A percentile compares a stretch with the other conserved stretches of the same genome.
Evolutionary conservation across 2,888 invertebrate genomes (phyloP).

Genomic region (Apodemia zela): DNA sequence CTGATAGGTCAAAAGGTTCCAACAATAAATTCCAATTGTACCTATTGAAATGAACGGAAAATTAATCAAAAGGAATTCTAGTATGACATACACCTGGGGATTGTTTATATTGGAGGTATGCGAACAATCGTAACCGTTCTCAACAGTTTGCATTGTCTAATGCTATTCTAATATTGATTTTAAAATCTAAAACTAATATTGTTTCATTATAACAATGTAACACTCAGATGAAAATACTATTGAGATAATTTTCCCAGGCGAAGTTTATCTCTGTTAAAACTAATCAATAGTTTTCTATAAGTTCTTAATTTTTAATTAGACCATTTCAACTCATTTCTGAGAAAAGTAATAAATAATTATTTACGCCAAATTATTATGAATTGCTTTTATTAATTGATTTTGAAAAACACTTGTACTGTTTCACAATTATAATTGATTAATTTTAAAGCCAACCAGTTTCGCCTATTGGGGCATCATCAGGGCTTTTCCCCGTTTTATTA

Average conservation of each 20-base stretch:
- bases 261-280: not conserved
- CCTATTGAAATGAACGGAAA: conserved; percentile 24
- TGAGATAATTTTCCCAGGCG: not conserved
- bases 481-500: no score
- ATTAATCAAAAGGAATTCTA: conserved; percentile 12
- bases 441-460: no score
- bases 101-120: conserved; percentile 3
- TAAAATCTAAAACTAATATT: not conserved
- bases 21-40: conserved; percentile 26
- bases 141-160: conserved; percentile 5
- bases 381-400: no score
- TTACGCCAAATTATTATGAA: no score
- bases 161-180: not conserved
- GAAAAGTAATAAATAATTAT: no score
- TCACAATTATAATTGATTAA: no score
- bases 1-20: conserved; percentile 25
- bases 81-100: conserved; percentile 4
- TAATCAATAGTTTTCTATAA: no score
- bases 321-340: no score
- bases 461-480: no score
- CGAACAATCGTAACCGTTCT: not conserved
- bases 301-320: no score
- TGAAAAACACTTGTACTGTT: no score
- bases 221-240: not conserved
- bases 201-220: not conserved